Conservation (phyloP, 2,797 vertebrate genomes). For the Coregonus suidteri region DNA sequence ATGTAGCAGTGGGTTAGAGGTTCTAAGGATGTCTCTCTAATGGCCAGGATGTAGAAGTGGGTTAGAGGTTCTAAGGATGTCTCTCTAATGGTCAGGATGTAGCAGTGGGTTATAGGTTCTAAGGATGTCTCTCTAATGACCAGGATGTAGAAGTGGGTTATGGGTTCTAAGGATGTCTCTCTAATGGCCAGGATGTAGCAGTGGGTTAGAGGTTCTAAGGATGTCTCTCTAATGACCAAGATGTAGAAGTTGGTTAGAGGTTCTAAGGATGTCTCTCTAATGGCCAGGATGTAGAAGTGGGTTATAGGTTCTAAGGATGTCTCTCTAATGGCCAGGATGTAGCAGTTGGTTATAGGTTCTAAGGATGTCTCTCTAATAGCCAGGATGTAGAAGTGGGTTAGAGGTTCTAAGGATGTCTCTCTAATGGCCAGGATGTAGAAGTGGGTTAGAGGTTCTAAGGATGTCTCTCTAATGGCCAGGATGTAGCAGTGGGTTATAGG, state of each 20-base stretch:
- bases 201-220: constrained; percentile 1
- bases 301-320: background rate
- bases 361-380: background rate
- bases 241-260: constrained; percentile 5
- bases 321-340: no score
- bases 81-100: no score
- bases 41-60: background rate
- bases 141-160: constrained; percentile 9
- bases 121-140: background rate
- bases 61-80: background rate
- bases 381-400: constrained; percentile 6
- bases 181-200: background rate
- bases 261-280: no score
- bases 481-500: constrained; percentile 1
- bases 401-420: background rate
- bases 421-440: background rate
- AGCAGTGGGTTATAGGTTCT: constrained; percentile 8
- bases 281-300: background rate
- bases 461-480: background rate
- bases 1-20: background rate
- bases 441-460: constrained; percentile 2
- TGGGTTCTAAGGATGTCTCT: background rate
- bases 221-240: no score
- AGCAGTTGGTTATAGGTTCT: constrained; percentile 7
- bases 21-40: background rate